phyloP scores from a whole-genome alignment of 2,888 invertebrate species.

The Parnassius glacialis region DNA sequence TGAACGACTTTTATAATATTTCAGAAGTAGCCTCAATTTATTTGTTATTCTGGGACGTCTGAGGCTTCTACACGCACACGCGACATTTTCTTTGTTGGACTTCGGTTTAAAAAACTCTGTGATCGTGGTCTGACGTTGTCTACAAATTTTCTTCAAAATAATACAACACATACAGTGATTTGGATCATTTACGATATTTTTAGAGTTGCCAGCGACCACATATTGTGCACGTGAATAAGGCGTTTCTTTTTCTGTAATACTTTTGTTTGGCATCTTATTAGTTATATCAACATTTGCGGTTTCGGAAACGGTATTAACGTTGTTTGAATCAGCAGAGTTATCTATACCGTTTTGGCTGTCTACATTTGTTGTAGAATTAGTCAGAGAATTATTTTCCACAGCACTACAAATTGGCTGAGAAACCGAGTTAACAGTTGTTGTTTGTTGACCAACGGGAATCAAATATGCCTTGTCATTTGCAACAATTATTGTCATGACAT shows the following conservation, averaged over 20 bases:
- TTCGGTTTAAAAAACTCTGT: slow-evolving; percentile 55
- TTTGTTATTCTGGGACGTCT: slow-evolving; percentile 53
- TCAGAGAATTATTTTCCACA: not conserved
- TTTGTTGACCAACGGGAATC: not conserved
- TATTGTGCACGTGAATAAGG: too few relatives aligned
- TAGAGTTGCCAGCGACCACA: too few relatives aligned
- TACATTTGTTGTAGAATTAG: not conserved
- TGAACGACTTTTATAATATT: slow-evolving; percentile 43
- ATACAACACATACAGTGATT: slow-evolving; percentile 62
- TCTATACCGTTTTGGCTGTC: too few relatives aligned
- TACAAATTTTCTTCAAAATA: slow-evolving; percentile 49
- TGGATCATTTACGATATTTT: not conserved
- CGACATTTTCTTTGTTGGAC: slow-evolving; percentile 23
- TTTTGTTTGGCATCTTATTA: not conserved
- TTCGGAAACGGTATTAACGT: too few relatives aligned
- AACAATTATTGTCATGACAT: not conserved
- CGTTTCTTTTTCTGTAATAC: too few relatives aligned
- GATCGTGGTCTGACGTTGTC: slow-evolving; percentile 48
- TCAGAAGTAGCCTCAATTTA: slow-evolving; percentile 52
- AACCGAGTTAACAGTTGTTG: slow-evolving; percentile 30
- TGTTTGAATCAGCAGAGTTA: not conserved
- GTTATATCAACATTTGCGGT: not conserved
- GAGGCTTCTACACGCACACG: slow-evolving; percentile 51
- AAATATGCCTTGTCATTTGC: not conserved
- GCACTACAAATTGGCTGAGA: slow-evolving; percentile 19